Conservation (phyloP, 2,888 invertebrate species). For the Linyphia triangularis region DNA sequence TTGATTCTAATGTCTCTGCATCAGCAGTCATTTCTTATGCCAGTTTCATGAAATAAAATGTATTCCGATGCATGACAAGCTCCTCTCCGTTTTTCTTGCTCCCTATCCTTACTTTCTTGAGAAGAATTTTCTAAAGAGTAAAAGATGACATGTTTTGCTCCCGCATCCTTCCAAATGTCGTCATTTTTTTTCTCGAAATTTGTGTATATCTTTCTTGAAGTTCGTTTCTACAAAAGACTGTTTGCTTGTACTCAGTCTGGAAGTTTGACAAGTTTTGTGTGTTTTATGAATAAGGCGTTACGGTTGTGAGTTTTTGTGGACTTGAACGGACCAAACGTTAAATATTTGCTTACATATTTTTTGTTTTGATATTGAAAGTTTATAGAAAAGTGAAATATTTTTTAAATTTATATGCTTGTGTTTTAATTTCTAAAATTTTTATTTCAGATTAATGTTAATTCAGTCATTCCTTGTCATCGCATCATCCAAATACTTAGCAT, state of each 20-base stretch:
- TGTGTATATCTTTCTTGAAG: neutral
- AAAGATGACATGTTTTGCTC: neutral
- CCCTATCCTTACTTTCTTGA: neutral
- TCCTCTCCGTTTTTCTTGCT: slow-evolving; percentile 3
- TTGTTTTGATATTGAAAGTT: too few relatives aligned
- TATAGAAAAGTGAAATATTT: too few relatives aligned
- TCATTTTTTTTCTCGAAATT: neutral
- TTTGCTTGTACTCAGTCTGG: neutral
- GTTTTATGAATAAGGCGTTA: neutral
- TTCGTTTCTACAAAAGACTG: neutral
- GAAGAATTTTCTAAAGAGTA: slow-evolving; percentile 7
- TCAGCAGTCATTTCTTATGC: neutral
- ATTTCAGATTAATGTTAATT: too few relatives aligned
- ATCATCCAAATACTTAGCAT: too few relatives aligned
- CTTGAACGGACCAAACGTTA: neutral
- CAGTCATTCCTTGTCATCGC: too few relatives aligned
- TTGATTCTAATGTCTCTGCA: neutral
- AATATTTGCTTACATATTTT: too few relatives aligned
- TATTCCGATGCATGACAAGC: slow-evolving; percentile 34
- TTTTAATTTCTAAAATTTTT: too few relatives aligned
- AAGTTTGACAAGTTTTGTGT: neutral
- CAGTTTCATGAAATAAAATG: neutral
- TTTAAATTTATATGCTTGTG: too few relatives aligned
- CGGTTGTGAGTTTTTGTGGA: neutral
- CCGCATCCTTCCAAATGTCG: neutral